Percentiles rank a stretch among this genome's conserved stretches.
These are phyloP conservation scores for Diadophis punctatus DNA, from an alignment of 2,113 vertebrate genomes.

Conservation along the genomic window DNA sequence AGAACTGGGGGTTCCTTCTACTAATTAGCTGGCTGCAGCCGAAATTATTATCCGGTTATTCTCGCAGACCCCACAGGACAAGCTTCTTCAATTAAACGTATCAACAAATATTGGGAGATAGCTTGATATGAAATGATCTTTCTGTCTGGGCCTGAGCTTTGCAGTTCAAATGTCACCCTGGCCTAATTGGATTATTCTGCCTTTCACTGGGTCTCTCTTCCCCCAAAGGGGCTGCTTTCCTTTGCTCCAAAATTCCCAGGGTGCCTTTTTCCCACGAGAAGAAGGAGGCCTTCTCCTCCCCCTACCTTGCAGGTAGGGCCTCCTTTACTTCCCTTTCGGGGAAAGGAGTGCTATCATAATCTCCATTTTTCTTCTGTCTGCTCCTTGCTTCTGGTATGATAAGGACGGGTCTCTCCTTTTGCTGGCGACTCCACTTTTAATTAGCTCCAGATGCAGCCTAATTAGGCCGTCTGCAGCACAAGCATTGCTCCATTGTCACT, in stretches of 20 bases:
- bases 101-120: constrained; percentile 41
- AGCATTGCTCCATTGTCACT: constrained; percentile 64
- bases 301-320: background rate
- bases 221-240: constrained; percentile 25
- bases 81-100: constrained; percentile 12
- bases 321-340: background rate
- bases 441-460: constrained; percentile 92
- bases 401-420: constrained; percentile 70
- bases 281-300: background rate
- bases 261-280: background rate
- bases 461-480: constrained; percentile 73
- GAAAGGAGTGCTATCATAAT: constrained; percentile 32
- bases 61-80: background rate
- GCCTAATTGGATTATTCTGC: constrained; percentile 30
- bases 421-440: constrained; percentile 77
- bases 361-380: constrained; percentile 67
- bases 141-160: background rate
- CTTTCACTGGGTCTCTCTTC: constrained; percentile 16
- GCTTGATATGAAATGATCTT: constrained; percentile 36
- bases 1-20: constrained; percentile 17
- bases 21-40: constrained; percentile 51
- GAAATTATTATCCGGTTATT: background rate
- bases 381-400: constrained; percentile 61
- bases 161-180: constrained; percentile 14
- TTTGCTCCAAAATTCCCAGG: background rate